Percentiles rank a stretch among this genome's conserved stretches.
Evolutionary conservation across 2,113 vertebrate genomes (phyloP).

Genomic region (Balaeniceps rex): DNA sequence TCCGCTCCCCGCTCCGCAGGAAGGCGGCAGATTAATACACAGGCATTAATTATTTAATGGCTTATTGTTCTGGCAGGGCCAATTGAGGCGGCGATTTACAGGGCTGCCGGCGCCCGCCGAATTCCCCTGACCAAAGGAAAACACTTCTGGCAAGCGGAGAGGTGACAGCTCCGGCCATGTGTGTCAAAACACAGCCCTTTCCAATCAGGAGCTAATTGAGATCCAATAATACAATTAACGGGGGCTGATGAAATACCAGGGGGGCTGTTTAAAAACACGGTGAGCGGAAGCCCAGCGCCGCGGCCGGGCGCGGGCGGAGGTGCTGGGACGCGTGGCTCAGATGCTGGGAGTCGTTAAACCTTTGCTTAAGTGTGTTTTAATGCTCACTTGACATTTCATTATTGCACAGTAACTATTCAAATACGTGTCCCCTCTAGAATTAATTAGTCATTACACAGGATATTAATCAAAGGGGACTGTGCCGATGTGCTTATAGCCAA

Average conservation of each 20-base stretch:
- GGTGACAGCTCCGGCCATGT: background rate
- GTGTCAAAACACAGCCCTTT: background rate
- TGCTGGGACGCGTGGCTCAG: background rate
- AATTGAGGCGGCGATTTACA: background rate
- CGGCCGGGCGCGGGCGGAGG: background rate
- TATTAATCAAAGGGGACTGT: constrained; percentile 29
- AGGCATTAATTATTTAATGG: constrained; percentile 30
- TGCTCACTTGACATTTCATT: constrained; percentile 46
- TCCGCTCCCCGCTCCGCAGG: background rate
- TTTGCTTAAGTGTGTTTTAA: constrained; percentile 50
- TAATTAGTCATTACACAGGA: constrained; percentile 29
- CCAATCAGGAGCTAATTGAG: background rate
- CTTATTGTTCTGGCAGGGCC: constrained; percentile 6
- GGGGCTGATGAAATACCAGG: background rate
- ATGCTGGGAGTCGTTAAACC: constrained; percentile 35
- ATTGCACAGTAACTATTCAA: background rate
- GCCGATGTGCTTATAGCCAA: background rate
- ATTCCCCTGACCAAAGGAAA: background rate
- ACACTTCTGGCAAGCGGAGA: background rate
- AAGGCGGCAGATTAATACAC: background rate
- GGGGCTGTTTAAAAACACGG: background rate
- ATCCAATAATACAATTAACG: constrained; percentile 1
- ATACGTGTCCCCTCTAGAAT: background rate
- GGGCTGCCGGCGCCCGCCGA: background rate
- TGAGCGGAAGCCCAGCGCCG: background rate